These are phyloP conservation scores for Eclectus roratus DNA, from an alignment of 2,113 vertebrate genomes.

Conservation along the genomic window DNA sequence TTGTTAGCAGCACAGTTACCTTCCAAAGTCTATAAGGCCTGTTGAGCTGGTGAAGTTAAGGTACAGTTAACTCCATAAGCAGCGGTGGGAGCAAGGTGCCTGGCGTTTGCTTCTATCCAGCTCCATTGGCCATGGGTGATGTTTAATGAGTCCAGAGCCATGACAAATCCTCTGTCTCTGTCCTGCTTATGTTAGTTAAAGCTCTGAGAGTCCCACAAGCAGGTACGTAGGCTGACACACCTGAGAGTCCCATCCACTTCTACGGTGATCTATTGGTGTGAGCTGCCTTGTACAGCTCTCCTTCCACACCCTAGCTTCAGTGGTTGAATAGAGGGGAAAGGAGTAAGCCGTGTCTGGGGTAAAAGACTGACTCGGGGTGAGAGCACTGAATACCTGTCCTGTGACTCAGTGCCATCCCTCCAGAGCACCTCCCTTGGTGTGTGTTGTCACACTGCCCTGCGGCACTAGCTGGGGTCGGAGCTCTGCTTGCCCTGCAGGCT, in stretches of 20 bases:
- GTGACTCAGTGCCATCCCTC: neutral
- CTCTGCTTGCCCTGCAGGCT: neutral
- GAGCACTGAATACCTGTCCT: neutral
- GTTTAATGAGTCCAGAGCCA: neutral
- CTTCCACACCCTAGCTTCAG: neutral
- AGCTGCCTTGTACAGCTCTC: neutral
- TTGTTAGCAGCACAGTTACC: neutral
- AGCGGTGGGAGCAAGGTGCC: neutral
- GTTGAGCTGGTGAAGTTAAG: neutral
- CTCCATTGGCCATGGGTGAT: neutral
- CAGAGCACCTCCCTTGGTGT: neutral
- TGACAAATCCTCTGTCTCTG: neutral
- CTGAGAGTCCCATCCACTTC: neutral
- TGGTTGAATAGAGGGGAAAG: neutral
- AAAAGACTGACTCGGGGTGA: neutral
- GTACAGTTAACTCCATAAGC: neutral
- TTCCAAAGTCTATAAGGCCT: neutral
- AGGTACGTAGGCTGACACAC: neutral
- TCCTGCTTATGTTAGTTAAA: neutral
- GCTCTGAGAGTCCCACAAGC: neutral
- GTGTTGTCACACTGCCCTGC: neutral
- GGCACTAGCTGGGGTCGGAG: neutral
- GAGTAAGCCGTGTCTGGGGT: neutral
- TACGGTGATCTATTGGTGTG: neutral
- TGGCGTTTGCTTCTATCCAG: neutral